Evolutionary conservation across 2,797 vertebrate genomes (phyloP), one percentile per base, ranked within the genome.

Genomic region (Danio kyathit): DNA sequence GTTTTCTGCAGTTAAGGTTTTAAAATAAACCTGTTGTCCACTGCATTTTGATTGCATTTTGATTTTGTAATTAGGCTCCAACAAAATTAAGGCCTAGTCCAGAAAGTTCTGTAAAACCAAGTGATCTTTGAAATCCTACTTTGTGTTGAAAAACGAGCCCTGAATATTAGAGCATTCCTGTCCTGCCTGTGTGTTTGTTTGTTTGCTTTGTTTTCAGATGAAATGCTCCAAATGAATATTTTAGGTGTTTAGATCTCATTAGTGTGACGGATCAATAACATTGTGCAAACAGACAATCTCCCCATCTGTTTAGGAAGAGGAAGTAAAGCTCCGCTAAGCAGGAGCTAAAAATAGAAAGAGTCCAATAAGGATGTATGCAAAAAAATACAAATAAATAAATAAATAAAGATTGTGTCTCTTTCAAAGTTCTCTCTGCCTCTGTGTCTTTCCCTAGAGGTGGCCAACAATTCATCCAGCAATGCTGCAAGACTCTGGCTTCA

Each of bases 391-490:
- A 69, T 51, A 9, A 2, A 29, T 51, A 9, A 2, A 29, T 29
- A 29, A 29, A 29, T 29, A 29, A 29, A 29, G 29, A 29, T 29
- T 29, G n/a, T 19, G 19, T 57, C 44, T 69, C 11, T 76, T 76
- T 56, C n/a, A 65, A 46, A 54, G 16, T 67, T 13, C 40, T 71
- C 59, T 76, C 21, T 63, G 16, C 43, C 64, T 72, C 51, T 76
- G 81, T 69, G 77, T 82, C 75, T 83, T 63, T 66, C 74, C 41
- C 11, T 70, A 38, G 54, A 70, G 65, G 65, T 70, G 76, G 76
- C 19, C 76, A 78, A 69, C 65, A 46, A 57, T 77, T 70, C 65
- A 48, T 43, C 29, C 7, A 52, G 64, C 65, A 51, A 38, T 54
- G 60, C 80, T 63, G 40, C 73, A 74, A 81, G 74, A 59, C 60